These are phyloP conservation scores for Mythimna ferrago DNA, from an alignment of 2,888 invertebrate species.

Conservation along the genomic window DNA sequence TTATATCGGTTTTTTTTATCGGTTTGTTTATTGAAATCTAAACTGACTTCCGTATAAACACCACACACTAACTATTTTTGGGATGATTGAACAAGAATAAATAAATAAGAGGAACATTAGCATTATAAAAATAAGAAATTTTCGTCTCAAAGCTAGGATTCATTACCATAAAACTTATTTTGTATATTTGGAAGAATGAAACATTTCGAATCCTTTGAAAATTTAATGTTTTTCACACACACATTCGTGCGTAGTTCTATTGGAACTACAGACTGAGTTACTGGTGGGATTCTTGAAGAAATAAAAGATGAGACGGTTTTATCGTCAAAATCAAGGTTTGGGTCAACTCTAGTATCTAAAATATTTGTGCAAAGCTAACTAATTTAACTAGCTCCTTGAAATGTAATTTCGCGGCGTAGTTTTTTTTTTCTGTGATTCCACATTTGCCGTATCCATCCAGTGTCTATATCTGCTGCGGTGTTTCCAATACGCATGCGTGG, in stretches of 20 bases:
- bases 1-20: too few species aligned
- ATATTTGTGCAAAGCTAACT: neutral
- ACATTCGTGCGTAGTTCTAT: neutral
- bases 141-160: too few species aligned
- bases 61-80: neutral
- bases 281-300: neutral
- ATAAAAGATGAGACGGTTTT: neutral
- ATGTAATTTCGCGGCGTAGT: neutral
- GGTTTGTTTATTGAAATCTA: slow-evolving; percentile 12
- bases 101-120: too few species aligned
- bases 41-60: neutral
- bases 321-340: neutral
- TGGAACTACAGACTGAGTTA: neutral
- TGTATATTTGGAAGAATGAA: too few species aligned
- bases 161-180: too few species aligned
- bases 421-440: neutral
- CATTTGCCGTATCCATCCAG: slow-evolving; percentile 64
- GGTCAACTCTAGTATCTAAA: neutral
- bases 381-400: neutral
- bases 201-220: too few species aligned
- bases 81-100: neutral
- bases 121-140: too few species aligned
- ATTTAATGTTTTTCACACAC: neutral
- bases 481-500: slow-evolving; percentile 83
- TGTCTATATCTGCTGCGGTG: slow-evolving; percentile 69